Evolutionary conservation across 2,797 vertebrate species (phyloP).

Genomic region (Poecilia picta): DNA sequence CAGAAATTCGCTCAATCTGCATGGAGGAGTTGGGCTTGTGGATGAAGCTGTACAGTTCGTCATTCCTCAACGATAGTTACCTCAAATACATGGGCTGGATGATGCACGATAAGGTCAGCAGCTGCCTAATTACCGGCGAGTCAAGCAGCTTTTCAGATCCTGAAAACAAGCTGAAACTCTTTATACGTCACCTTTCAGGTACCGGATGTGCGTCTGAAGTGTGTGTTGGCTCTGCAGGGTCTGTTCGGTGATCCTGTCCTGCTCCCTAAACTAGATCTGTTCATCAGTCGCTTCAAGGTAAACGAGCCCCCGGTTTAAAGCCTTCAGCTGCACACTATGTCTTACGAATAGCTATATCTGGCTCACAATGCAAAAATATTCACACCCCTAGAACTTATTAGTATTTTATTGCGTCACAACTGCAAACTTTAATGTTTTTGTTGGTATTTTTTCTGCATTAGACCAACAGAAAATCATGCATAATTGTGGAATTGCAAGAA

Average conservation of each 20-base stretch:
- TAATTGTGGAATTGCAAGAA: background rate
- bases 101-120: slow-evolving; percentile 89
- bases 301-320: slow-evolving; percentile 5
- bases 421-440: background rate
- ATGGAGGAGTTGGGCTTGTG: slow-evolving; percentile 89
- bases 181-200: slow-evolving; percentile 68
- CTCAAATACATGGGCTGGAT: slow-evolving; percentile 95
- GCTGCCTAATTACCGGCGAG: background rate
- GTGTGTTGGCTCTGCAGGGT: slow-evolving; percentile 86
- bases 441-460: background rate
- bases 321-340: background rate
- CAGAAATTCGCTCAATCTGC: slow-evolving; percentile 90
- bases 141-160: background rate
- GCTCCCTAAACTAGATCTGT: slow-evolving; percentile 88
- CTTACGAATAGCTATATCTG: background rate
- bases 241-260: slow-evolving; percentile 85
- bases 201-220: slow-evolving; percentile 90
- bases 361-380: background rate
- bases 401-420: background rate
- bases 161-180: background rate
- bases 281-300: slow-evolving; percentile 93
- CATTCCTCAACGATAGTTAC: slow-evolving; percentile 89
- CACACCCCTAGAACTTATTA: background rate
- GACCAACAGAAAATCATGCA: background rate
- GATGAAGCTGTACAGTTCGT: slow-evolving; percentile 87